A percentile compares a stretch with the other conserved stretches of the same genome.
Conservation (phyloP, 2,797 vertebrate genomes). For the Aldrovandia affinis region DNA sequence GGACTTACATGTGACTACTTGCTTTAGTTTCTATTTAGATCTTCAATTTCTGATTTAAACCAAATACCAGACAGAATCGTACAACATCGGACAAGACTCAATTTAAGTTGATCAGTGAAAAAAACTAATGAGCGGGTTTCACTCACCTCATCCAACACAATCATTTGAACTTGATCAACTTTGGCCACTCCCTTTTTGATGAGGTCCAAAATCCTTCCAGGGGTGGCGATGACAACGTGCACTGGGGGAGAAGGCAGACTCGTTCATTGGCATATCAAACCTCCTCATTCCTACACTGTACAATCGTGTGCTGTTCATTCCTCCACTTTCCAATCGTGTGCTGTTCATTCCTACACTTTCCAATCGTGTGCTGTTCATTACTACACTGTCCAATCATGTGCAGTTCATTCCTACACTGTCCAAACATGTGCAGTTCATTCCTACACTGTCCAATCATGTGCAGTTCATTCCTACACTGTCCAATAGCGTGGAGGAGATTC, state of each 20-base stretch:
- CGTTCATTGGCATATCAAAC: background rate
- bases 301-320: background rate
- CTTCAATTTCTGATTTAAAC: no score
- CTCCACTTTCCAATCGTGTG: background rate
- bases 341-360: background rate
- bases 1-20: no score
- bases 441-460: background rate
- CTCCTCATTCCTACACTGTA: background rate
- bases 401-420: background rate
- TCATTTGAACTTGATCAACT: constrained; percentile 97
- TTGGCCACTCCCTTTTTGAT: constrained; percentile 99
- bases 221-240: constrained; percentile 96
- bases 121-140: background rate
- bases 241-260: constrained; percentile 68
- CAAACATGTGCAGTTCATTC: background rate
- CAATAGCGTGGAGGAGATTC: background rate
- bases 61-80: no score
- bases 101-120: background rate
- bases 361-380: background rate
- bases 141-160: constrained; percentile 96
- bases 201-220: constrained; percentile 97
- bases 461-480: background rate
- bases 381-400: background rate
- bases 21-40: no score
- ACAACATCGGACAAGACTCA: no score